Percentiles rank a stretch among this genome's conserved stretches.
Conservation (phyloP, 2,888 invertebrate genomes). For the Callyntrura guangdongensis region DNA sequence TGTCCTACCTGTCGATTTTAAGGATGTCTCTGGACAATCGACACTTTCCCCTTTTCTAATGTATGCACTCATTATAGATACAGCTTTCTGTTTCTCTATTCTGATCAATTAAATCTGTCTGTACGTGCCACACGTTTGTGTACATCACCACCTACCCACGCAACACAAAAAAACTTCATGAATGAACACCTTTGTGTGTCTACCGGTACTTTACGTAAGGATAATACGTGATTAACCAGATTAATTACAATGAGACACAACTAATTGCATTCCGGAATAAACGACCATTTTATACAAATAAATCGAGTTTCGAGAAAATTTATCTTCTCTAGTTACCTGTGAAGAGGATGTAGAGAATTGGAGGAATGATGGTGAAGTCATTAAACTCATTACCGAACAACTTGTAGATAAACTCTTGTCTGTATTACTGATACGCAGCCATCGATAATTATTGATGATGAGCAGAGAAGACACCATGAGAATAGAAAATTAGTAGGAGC, state of each 20-base stretch:
- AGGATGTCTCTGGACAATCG: background rate
- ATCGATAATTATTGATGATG: background rate
- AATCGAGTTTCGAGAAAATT: background rate
- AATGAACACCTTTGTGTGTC: background rate
- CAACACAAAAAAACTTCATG: background rate
- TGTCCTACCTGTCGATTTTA: background rate
- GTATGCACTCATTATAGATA: background rate
- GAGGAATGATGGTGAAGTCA: slow-evolving; percentile 42
- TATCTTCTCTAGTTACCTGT: background rate
- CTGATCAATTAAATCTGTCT: background rate
- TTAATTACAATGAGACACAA: slow-evolving; percentile 23
- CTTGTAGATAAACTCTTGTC: background rate
- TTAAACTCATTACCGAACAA: slow-evolving; percentile 62
- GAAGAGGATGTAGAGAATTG: background rate
- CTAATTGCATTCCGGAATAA: slow-evolving; percentile 31
- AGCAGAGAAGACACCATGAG: slow-evolving; percentile 22
- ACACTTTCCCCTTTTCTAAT: slow-evolving; percentile 21
- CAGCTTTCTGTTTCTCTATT: background rate
- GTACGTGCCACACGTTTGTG: background rate
- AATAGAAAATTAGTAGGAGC: slow-evolving; percentile 41
- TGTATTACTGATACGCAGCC: background rate
- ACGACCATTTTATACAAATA: background rate
- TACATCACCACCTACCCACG: background rate
- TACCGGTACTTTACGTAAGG: too few species aligned
- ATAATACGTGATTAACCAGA: background rate